phyloP scores from a whole-genome alignment of 2,888 invertebrate species.

The Malthinus flaveolus region DNA sequence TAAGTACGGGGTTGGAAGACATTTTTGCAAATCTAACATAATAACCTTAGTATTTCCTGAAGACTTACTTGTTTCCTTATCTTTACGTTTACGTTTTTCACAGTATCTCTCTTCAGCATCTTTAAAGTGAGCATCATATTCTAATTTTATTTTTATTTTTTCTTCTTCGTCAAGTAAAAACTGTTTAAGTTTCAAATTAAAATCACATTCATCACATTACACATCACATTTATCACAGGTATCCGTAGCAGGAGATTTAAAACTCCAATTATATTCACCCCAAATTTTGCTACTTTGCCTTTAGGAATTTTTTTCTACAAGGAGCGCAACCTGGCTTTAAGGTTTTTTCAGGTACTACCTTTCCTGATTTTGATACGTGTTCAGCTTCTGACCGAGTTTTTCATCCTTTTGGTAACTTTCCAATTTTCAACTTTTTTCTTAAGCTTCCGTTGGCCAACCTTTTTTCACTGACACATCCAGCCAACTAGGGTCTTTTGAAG shows the following conservation, averaged over 20 bases:
- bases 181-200: not conserved
- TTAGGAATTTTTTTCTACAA: too few relatives aligned
- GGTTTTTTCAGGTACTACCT: too few relatives aligned
- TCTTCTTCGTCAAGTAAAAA: too few relatives aligned
- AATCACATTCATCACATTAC: not conserved
- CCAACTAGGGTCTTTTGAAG: too few relatives aligned
- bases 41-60: slow-evolving; percentile 10
- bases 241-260: slow-evolving; percentile 18
- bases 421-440: too few relatives aligned
- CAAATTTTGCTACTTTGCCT: too few relatives aligned
- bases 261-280: slow-evolving; percentile 24
- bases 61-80: not conserved
- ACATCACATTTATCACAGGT: slow-evolving; percentile 15
- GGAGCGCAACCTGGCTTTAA: too few relatives aligned
- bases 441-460: too few relatives aligned
- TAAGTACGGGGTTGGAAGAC: slow-evolving; percentile 28
- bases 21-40: slow-evolving; percentile 30
- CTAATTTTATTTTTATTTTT: not conserved
- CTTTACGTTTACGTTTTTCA: slow-evolving; percentile 12
- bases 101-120: slow-evolving; percentile 19
- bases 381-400: too few relatives aligned
- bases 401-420: too few relatives aligned
- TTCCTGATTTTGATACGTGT: too few relatives aligned
- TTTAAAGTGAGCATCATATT: slow-evolving; percentile 14
- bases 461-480: too few relatives aligned